Base-by-base conservation (phyloP, 1,140 invertebrate species). In the Pseudoatta argentina region DNA sequence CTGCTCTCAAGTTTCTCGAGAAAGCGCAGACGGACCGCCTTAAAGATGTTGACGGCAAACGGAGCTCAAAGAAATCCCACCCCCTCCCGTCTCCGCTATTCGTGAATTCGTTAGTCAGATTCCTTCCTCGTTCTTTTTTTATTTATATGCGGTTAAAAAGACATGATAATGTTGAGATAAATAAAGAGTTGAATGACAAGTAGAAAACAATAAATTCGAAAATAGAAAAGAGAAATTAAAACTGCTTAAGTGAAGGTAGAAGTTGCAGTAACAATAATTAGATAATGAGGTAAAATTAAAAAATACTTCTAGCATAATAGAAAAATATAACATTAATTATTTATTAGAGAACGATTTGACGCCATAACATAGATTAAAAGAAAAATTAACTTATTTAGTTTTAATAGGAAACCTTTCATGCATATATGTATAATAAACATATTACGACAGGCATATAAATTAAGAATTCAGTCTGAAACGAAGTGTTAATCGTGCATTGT, bases 1-100 rank as follows among this genome's bases (percentile, higher is more conserved):
- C 76, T 91, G 87, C 85, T 91, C 90, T 89, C 90, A 63, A 88
- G 87, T 91, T 90, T 48, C 72, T 66, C 63, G 16, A 76, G 81
- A 82, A 77, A 72, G 53, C 63, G 66, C 53, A 64, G 64, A 72
- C 69, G 69, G 57, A 73, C 69, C 69, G 27, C 73, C 79, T 83
- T 75, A 24, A 83, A 55, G 69, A 83, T 75, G 79, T 61, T 75
- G 69, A 83, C 39, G 44, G 69, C 78, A 16, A 83, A 48, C 69
- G 8, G 27, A 24, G 44, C 39, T 59, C 79, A 82, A 59, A 83
- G 79, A 27, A 30, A 34, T 66, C 59, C 27, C 53, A 48, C 34
- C 14, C 18, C 24, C 16, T 75, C n/a, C 18, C 44, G 24, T 66
- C 79, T 18, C 6, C n/a, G 39, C 59, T 61, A 61, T 21, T 75